Evolutionary conservation across 2,888 invertebrate genomes (phyloP), one percentile per base, ranked within the genome.

Genomic region (Sminthurinus aureus): DNA sequence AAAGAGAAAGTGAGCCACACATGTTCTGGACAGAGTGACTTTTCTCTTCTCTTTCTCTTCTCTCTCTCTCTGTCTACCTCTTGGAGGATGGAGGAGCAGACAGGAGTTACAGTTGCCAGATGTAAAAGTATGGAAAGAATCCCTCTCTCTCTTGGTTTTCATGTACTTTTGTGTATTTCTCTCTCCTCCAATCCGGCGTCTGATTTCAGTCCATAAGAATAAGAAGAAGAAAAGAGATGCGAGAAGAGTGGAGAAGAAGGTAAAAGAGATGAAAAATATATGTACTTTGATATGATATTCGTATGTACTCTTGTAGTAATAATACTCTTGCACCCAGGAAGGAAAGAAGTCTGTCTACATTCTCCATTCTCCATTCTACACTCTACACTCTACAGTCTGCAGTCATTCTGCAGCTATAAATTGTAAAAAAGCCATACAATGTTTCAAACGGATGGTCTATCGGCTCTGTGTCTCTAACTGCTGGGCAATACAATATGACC

Each of bases 11-110:
- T 71, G 69, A 71, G 79, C 71, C 78, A 79, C 79, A 79, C 79
- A 79, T 79, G 79, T 79, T 79, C 79, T 69, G 22, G 79, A 71
- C 79, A 79, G 79, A 50, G 71, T 79, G 13, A 8, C 79, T 22
- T 11, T 13, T 67, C n/a, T 79, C 2, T 58, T 58, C 13, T 52
- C 52, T 52, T 52, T 52, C 52, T 52, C 52, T 52, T 52, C 13
- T 13, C 15, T 15, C 58, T 58, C 58, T 58, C 13, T 13, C 9
- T 58, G 2, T 58, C 58, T 18, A 13, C 58, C 58, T 15, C 58
- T 58, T 18, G 15, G 58, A 38, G 38, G 38, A 38, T 18, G 15
- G 58, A 38, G 38, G 38, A 38, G 38, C 69, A 69, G 69, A n/a
- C 66, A 66, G n/a, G 24, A 24, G 15, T n/a, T 69, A 69, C 24